phyloP scores from a whole-genome alignment of 2,113 vertebrate species.

The Pitta sordida region DNA sequence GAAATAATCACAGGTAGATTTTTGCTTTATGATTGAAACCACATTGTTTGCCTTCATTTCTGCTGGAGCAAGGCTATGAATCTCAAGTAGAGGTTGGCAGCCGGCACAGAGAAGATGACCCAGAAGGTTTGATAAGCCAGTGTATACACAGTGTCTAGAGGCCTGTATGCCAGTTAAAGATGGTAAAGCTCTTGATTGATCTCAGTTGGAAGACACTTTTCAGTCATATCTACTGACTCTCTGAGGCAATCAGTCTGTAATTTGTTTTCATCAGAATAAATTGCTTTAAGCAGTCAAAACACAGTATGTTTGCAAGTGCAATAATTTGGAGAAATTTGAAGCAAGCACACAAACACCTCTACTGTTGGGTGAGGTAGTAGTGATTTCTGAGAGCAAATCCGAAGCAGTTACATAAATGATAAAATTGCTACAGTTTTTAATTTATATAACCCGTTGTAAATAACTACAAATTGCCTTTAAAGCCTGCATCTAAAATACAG shows the following conservation, averaged over 20 bases:
- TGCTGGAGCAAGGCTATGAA: neutral
- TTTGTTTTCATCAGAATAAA: neutral
- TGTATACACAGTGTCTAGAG: neutral
- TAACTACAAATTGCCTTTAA: neutral
- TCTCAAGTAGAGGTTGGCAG: fast-evolving
- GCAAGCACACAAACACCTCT: neutral
- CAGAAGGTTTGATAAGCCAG: neutral
- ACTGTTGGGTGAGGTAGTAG: neutral
- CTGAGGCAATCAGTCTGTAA: neutral
- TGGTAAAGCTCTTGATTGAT: neutral
- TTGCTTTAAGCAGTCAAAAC: neutral
- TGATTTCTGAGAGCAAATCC: neutral
- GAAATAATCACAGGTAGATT: neutral
- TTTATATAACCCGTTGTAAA: neutral
- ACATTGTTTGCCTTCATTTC: neutral
- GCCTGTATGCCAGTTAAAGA: neutral
- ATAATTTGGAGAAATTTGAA: neutral
- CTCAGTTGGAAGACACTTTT: neutral
- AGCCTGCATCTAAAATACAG: fast-evolving
- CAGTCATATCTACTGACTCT: neutral
- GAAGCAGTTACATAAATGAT: neutral
- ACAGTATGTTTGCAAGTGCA: neutral
- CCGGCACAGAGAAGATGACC: neutral
- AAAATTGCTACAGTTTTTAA: neutral
- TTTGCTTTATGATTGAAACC: neutral